Evolutionary conservation across 1,140 invertebrate species (phyloP).

Genomic region (Maconellicoccus hirsutus): DNA sequence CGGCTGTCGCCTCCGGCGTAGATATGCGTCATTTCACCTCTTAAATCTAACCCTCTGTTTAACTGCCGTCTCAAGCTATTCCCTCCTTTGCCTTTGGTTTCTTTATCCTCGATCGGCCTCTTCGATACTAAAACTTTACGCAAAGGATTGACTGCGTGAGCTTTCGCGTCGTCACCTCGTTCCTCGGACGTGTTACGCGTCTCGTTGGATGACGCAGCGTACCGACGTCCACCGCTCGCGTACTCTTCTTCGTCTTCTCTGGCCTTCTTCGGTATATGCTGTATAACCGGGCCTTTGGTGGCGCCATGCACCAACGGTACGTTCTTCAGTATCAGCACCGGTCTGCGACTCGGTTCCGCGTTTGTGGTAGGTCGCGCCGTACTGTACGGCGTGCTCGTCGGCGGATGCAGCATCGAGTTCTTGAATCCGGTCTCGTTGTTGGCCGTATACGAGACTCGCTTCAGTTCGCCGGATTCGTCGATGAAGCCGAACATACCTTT

Average conservation of each 20-base stretch:
- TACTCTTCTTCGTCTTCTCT: conserved; percentile 28
- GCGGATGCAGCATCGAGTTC: conserved; percentile 33
- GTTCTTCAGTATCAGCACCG: conserved; percentile 27
- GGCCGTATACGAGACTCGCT: conserved; percentile 68
- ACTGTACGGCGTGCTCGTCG: neutral
- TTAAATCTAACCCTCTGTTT: conserved; percentile 27
- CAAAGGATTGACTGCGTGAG: conserved; percentile 27
- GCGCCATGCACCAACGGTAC: conserved; percentile 27
- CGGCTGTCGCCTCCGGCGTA: conserved; percentile 36
- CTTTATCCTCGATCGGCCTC: conserved; percentile 36
- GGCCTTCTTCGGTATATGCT: conserved; percentile 29
- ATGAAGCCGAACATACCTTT: conserved; percentile 78
- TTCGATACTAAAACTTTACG: conserved; percentile 37
- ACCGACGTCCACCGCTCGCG: conserved; percentile 28
- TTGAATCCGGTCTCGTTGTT: conserved; percentile 42
- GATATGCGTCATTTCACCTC: conserved; percentile 30
- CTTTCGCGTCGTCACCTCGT: conserved; percentile 35
- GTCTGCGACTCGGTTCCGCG: conserved; percentile 32
- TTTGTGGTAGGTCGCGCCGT: conserved; percentile 17
- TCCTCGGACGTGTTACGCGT: conserved; percentile 33
- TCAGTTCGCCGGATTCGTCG: conserved; percentile 64
- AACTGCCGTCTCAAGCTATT: conserved; percentile 47
- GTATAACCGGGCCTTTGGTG: conserved; percentile 28
- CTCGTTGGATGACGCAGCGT: conserved; percentile 37
- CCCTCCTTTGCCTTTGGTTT: conserved; percentile 36